Base-by-base conservation (phyloP, 2,888 invertebrate genomes). In the Andrena camellia region DNA sequence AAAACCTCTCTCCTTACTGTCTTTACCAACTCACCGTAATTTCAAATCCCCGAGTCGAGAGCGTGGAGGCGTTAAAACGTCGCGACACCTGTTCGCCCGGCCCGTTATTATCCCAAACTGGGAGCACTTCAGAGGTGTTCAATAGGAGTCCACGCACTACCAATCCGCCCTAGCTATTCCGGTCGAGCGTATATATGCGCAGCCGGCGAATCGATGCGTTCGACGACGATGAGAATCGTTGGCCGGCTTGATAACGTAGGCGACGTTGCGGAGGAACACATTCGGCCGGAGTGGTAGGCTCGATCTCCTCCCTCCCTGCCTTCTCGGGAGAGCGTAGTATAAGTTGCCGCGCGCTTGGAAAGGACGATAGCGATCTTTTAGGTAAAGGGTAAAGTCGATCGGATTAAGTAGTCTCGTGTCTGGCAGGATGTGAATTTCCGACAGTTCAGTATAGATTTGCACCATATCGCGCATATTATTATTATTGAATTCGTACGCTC, bases 101-200 rank as follows among this genome's bases (percentile, higher is more conserved):
- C 20, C 48, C 23, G 20, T n/a, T 78, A 50, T 71, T 57, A 70
- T n/a, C 0, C 20, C 4, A 62, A n/a, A 3, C n/a, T 33, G 8
- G 17, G 20, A 60, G 17, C 62, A 68, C 50, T 75, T 64, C 54
- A 52, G 8, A 68, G 64, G 62, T 33, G 66, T 20, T 62, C 42
- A 42, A 33, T 57, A 20, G 54, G 35, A 83, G 68, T 67, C 52
- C 68, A 59, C 69, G 62, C 29, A 78, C 85, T 67, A 80, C 74
- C 72, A 80, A 74, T 74, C 42, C 62, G 48, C 29, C 23, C 33
- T 60, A 50, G 48, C 67, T 85, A 74, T 83, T 60, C 26, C 78
- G 23, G 52, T 5, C 7, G 35, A 17, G 4, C 35, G 13, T 70
- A 63, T 82, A 84, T 84, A 84, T 84, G 60, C 8, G 52, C 20